phyloP scores from a whole-genome alignment of 2,797 vertebrate species.

The Tauraco hartlaubi region DNA sequence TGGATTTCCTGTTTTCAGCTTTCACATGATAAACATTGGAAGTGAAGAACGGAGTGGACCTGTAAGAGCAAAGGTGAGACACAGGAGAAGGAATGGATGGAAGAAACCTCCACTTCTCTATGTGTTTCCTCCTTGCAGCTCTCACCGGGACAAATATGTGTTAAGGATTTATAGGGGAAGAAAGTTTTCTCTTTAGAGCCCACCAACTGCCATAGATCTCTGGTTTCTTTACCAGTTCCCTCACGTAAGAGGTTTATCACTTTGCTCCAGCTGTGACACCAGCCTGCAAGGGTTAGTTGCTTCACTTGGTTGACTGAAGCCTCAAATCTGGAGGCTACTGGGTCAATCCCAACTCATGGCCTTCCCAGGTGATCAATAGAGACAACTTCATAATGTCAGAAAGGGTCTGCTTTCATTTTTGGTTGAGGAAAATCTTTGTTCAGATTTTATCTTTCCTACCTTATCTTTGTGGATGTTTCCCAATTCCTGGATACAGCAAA shows the following conservation, averaged over 20 bases:
- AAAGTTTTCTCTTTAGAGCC: not conserved
- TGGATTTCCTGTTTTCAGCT: not conserved
- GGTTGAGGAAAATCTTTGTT: not conserved
- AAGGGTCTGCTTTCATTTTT: slow-evolving; percentile 19
- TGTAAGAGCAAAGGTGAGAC: not conserved
- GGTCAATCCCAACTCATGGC: slow-evolving; percentile 22
- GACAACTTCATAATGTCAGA: not conserved
- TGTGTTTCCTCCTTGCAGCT: not conserved
- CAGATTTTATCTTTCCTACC: not conserved
- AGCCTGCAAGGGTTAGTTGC: slow-evolving; percentile 41
- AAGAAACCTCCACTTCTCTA: not conserved
- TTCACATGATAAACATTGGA: not conserved
- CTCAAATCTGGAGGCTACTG: slow-evolving; percentile 16
- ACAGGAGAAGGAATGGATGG: not conserved
- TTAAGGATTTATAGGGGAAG: not conserved
- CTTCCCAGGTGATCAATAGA: slow-evolving; percentile 14
- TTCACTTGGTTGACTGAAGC: slow-evolving; percentile 57
- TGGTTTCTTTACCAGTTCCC: not conserved
- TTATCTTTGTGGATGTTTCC: not conserved
- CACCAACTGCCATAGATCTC: not conserved
- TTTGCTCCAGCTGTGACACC: slow-evolving; percentile 44
- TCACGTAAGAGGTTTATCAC: not conserved
- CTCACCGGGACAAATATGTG: not conserved
- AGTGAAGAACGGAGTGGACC: not conserved
- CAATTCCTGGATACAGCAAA: not conserved